Conservation (phyloP, 2,888 invertebrate species). For the Polymixis lichenea region DNA sequence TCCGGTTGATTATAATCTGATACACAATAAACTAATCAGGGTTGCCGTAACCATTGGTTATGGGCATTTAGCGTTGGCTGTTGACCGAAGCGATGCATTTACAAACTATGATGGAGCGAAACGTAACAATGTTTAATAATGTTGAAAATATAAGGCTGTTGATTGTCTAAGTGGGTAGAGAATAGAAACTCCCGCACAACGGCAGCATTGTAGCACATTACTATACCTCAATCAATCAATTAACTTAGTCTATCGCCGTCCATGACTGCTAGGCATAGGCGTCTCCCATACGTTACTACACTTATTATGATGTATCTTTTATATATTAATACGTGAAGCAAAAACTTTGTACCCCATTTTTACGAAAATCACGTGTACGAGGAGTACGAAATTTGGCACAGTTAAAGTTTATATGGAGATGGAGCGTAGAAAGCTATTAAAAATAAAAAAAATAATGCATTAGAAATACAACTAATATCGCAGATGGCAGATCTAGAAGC, state of each 20-base stretch:
- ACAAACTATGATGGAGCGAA: slow-evolving; percentile 29
- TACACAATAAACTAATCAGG: slow-evolving; percentile 31
- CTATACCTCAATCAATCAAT: neutral
- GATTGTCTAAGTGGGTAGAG: neutral
- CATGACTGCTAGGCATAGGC: neutral
- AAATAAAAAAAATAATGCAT: too few relatives aligned
- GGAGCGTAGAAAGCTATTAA: too few relatives aligned
- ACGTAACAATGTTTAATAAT: slow-evolving; percentile 35
- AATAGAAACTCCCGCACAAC: neutral
- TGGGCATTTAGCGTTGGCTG: slow-evolving; percentile 33
- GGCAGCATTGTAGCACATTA: neutral
- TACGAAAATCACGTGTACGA: too few relatives aligned
- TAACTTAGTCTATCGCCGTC: neutral
- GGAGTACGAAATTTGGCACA: too few relatives aligned
- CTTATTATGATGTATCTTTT: neutral
- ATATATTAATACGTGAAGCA: too few relatives aligned
- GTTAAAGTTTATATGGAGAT: too few relatives aligned
- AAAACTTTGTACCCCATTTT: too few relatives aligned
- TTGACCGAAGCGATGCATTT: slow-evolving; percentile 31
- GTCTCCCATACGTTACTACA: neutral
- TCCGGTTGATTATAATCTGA: slow-evolving; percentile 34
- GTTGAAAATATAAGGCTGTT: slow-evolving; percentile 15
- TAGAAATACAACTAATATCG: too few relatives aligned
- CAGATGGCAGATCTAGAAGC: neutral
- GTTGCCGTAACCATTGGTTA: slow-evolving; percentile 26